Percentiles rank a stretch among this genome's conserved stretches.
phyloP scores from a whole-genome alignment of 2,888 invertebrate genomes.

The Heliconius ethilla region DNA sequence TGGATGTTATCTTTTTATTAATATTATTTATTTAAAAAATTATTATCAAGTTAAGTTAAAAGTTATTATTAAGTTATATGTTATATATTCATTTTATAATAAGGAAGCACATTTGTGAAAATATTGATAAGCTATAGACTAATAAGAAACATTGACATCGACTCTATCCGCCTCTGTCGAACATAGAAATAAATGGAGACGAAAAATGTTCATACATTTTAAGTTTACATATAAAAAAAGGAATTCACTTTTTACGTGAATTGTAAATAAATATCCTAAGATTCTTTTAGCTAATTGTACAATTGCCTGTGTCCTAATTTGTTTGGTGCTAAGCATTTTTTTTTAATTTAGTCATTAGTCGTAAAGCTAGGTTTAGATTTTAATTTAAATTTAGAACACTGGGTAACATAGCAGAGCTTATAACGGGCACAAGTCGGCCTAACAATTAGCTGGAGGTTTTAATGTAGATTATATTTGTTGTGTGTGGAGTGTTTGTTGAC shows the following conservation, averaged over 20 bases:
- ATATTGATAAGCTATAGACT: conserved; percentile 39
- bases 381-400: conserved; percentile 46
- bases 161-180: conserved; percentile 44
- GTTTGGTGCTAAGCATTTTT: conserved; percentile 69
- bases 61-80: not conserved
- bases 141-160: conserved; percentile 44
- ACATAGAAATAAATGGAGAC: conserved; percentile 34
- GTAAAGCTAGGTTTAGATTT: conserved; percentile 47
- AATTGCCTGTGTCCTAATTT: conserved; percentile 59
- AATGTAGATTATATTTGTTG: conserved; percentile 42
- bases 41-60: not conserved
- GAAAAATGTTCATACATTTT: conserved; percentile 28
- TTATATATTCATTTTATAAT: conserved; percentile 17
- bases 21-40: conserved; percentile 2
- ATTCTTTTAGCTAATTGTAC: conserved; percentile 48
- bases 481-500: conserved; percentile 45
- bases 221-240: conserved; percentile 28
- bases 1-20: conserved; percentile 17
- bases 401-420: conserved; percentile 52
- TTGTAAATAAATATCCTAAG: conserved; percentile 32
- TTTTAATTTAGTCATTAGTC: conserved; percentile 47
- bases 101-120: conserved; percentile 34
- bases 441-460: conserved; percentile 39
- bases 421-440: conserved; percentile 46
- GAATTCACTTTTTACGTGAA: conserved; percentile 35